Conservation (phyloP, 2,797 vertebrate species). For the Perodicticus potto region DNA sequence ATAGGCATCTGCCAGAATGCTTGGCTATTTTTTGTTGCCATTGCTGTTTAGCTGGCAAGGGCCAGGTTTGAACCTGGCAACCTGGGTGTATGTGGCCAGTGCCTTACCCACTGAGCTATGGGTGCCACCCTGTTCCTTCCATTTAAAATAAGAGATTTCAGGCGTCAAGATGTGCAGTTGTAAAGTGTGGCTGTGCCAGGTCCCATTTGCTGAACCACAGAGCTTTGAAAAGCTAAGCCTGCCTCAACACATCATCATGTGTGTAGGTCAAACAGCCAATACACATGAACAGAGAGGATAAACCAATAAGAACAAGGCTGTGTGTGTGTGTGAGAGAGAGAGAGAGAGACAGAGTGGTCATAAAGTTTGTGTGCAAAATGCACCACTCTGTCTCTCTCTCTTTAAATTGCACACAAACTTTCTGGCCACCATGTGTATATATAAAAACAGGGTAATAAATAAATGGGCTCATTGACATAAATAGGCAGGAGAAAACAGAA, state of each 20-base stretch:
- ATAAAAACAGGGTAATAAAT: background rate
- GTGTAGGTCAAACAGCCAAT: background rate
- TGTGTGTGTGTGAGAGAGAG: too few relatives aligned
- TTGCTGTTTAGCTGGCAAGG: too few relatives aligned
- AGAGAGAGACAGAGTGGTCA: too few relatives aligned
- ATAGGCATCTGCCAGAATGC: too few relatives aligned
- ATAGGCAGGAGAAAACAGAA: background rate
- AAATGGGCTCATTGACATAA: background rate
- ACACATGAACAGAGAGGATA: background rate
- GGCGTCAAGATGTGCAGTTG: background rate
- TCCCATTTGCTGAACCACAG: background rate
- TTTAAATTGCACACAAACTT: too few relatives aligned
- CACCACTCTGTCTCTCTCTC: too few relatives aligned
- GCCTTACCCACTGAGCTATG: too few relatives aligned
- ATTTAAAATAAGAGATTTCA: background rate
- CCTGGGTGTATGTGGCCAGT: too few relatives aligned
- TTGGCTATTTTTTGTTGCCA: too few relatives aligned
- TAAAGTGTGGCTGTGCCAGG: background rate
- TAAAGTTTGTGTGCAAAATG: too few relatives aligned
- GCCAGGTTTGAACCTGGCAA: too few relatives aligned
- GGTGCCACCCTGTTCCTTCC: background rate
- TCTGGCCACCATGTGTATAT: too few relatives aligned
- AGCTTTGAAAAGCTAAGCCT: background rate
- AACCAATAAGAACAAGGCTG: background rate
- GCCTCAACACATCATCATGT: background rate